Conservation (phyloP, 2,797 vertebrate species). For the Paguma larvata region DNA sequence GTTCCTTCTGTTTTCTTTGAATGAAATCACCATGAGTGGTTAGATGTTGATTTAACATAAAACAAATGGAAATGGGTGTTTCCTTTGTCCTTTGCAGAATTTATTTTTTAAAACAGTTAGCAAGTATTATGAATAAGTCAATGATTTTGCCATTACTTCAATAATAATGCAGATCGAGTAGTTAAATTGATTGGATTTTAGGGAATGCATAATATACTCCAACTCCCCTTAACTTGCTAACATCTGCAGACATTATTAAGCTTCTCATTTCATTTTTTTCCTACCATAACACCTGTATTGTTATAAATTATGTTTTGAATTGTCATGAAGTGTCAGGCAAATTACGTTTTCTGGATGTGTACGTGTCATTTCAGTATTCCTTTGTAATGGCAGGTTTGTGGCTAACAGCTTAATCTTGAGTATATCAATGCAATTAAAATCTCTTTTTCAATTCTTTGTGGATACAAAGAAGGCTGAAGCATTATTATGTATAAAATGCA, state of each 20-base stretch:
- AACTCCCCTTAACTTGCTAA: conserved; percentile 81
- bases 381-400: conserved; percentile 66
- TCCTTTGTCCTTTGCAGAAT: conserved; percentile 89
- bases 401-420: conserved; percentile 71
- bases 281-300: conserved; percentile 76
- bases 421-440: conserved; percentile 56
- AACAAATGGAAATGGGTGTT: conserved; percentile 93
- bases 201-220: conserved; percentile 83
- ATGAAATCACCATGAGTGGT: conserved; percentile 92
- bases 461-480: conserved; percentile 25
- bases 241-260: conserved; percentile 85
- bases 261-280: conserved; percentile 83
- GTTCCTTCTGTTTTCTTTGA: conserved; percentile 93
- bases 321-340: conserved; percentile 75
- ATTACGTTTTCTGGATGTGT: conserved; percentile 65
- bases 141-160: conserved; percentile 87
- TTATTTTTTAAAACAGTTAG: conserved; percentile 91
- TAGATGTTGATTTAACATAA: conserved; percentile 94
- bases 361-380: conserved; percentile 54
- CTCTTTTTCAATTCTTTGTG: conserved; percentile 27
- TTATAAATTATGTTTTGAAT: conserved; percentile 74
- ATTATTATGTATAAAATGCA: conserved; percentile 44
- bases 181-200: conserved; percentile 85
- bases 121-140: conserved; percentile 87
- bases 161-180: conserved; percentile 85